Evolutionary conservation across 1,140 invertebrate genomes (phyloP).

Genomic region (Argopecten irradians): DNA sequence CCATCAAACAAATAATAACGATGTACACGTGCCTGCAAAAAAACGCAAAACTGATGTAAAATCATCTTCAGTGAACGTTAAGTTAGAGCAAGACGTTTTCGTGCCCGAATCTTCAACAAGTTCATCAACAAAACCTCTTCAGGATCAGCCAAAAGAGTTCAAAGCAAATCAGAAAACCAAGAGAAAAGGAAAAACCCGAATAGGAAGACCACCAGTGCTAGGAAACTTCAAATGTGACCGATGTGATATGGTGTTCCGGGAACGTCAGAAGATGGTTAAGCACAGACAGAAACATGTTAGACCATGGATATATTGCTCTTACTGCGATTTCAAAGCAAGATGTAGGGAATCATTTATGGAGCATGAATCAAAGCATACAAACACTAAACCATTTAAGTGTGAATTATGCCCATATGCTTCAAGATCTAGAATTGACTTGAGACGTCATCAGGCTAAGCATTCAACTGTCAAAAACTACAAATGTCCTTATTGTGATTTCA

Average conservation of each 20-base stretch:
- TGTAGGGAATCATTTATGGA: constrained; percentile 40
- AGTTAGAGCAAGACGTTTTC: constrained; percentile 3
- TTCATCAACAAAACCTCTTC: neutral
- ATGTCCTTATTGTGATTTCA: constrained; percentile 62
- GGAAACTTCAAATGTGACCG: constrained; percentile 45
- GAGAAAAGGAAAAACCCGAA: constrained; percentile 1
- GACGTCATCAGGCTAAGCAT: constrained; percentile 59
- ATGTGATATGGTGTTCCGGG: constrained; percentile 33
- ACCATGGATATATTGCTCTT: constrained; percentile 40
- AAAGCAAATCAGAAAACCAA: neutral
- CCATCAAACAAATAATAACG: neutral
- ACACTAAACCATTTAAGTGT: constrained; percentile 61
- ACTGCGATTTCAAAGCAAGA: constrained; percentile 51
- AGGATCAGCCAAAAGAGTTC: neutral
- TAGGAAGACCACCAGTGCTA: constrained; percentile 32
- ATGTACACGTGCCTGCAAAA: neutral
- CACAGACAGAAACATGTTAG: constrained; percentile 30
- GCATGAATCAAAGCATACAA: constrained; percentile 59
- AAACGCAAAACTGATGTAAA: neutral
- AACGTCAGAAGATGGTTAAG: neutral
- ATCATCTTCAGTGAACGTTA: neutral
- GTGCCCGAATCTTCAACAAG: neutral
- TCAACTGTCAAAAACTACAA: constrained; percentile 54
- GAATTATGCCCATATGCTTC: constrained; percentile 54
- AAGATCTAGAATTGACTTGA: constrained; percentile 48